Base-by-base conservation (phyloP, 2,113 vertebrate genomes). In the Vireo altiloquus region DNA sequence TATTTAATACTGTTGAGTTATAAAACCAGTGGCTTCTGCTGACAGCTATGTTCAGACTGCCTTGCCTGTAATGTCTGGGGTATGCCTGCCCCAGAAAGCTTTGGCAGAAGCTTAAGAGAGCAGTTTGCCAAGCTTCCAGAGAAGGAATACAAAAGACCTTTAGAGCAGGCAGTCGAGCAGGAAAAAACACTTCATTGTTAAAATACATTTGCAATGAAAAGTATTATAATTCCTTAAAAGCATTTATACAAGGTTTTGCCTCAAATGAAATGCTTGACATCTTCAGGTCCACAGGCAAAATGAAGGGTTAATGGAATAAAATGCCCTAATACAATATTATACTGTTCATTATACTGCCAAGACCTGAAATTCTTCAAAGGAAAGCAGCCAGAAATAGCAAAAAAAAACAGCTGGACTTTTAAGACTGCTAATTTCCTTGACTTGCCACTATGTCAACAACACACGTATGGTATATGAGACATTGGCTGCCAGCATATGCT, bases 361-460 rank as follows among this genome's bases (percentile, higher is more conserved):
- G 95, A 96, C 37, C 50, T 72, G 82, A 94, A 96, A 93, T 94
- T 97, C 27, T 27, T 93, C 2, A 23, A 83, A 91, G 95, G 85
- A 94, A 95, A 84, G 86, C 86, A 89, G 96, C 94, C 94, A 96
- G 94, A 96, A 97, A 97, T 39, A 94, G 94, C 92, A 95, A 93
- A 91, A 64, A 40, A 91, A 74, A 0, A 3, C 94, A 98, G 94
- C 94, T 97, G 96, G 83, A 87, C 91, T 92, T 96, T 85, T 90
- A 94, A 95, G 96, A 86, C 74, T 81, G 85, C 63, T 95, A 93
- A 97, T 96, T 96, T 95, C 96, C 95, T 96, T 95, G 65, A 93
- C 52, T 87, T 94, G 90, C 80, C 60, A 72, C 93, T 94, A 80
- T 91, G 87, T 96, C 95, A 96, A 96, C 90, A 96, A 81, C 22